Evolutionary conservation across 2,888 invertebrate species (phyloP), one percentile per base, ranked within the genome.

Genomic region (Lagria hirta): DNA sequence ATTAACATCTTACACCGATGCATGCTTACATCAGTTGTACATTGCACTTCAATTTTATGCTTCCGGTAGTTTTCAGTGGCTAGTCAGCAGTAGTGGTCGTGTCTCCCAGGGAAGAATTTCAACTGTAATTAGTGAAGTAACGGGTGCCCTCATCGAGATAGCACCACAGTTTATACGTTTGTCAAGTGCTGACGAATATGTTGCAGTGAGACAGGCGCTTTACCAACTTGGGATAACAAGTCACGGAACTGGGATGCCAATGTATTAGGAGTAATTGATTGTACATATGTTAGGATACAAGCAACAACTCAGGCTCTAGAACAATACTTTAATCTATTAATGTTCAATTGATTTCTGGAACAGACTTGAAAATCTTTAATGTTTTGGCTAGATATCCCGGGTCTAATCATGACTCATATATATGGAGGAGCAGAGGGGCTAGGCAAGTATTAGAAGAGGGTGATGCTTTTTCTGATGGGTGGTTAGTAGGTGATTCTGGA

Each of bases 381-480:
- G 20, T 10, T 17, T 18, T 30, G 7, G 30, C 20, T 7, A 20
- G 40, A 13, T 49, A 41, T 33, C 33, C 49, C 2, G 49, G 49
- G 12, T 18, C 27, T n/a, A 29, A 14, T 28, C 40, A 40, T 24
- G 36, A 49, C 17, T 26, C 37, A 11, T 36, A 20, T 13, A 46
- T 49, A 20, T 49, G 43, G 46, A 23, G 22, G 22, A 46, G 42
- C 21, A 38, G 40, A 17, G 24, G 27, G 16, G 20, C 41, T 11
- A 18, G 41, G 2, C 10, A 36, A 1, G 24, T 16, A 3, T n/a
- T 49, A 4, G 15, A 17, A 3, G 28, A 29, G 28, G n/a, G n/a
- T n/a, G n/a, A n/a, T n/a, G n/a, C n/a, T n/a, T n/a, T n/a, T n/a
- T n/a, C n/a, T n/a, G n/a, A 42, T 6, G 14, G 16, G 2, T 47